Evolutionary conservation across 2,797 vertebrate species (phyloP), one percentile per base, ranked within the genome.

Genomic region (Neostethus bicornis): DNA sequence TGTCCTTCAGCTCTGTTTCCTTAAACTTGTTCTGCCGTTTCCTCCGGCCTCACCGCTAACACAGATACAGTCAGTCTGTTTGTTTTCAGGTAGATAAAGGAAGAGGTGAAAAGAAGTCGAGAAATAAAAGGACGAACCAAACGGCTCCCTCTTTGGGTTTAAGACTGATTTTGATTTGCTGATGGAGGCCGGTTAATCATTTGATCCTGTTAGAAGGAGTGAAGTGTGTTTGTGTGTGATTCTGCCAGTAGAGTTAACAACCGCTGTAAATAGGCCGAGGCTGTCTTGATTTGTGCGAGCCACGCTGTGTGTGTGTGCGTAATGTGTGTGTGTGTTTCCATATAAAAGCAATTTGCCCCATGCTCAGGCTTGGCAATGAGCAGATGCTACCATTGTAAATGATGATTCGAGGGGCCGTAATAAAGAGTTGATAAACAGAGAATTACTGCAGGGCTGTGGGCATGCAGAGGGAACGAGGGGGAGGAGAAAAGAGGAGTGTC

Each of bases 361-460:
- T 92, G 90, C 91, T 89, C 84, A 80, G 87, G 79, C 80, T 87
- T 87, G 86, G 90, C 91, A 92, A 91, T 90, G 92, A 92, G 90
- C 92, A 93, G 92, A 93, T 93, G 92, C 91, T 92, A 87, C 91
- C 90, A 90, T 91, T 90, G 89, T 92, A 93, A 92, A 93, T 92
- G 91, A 92, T 92, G 90, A 93, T 91, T 89, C 86, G 80, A 85
- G 80, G 66, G 85, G 86, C 86, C 84, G 82, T 92, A 92, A 92
- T 92, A 91, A 92, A 92, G 91, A 91, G 90, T 92, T 92, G 91
- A 93, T 92, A 92, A 92, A 92, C 91, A 92, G 89, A 90, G 88
- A 91, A 91, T 92, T 91, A 92, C 90, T 90, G 88, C 90, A 87
- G 85, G 83, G 83, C 84, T 78, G 77, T 79, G 77, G 84, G 85